Evolutionary conservation across 1,140 invertebrate genomes (phyloP).

Genomic region (Elymnias hypermnestra): DNA sequence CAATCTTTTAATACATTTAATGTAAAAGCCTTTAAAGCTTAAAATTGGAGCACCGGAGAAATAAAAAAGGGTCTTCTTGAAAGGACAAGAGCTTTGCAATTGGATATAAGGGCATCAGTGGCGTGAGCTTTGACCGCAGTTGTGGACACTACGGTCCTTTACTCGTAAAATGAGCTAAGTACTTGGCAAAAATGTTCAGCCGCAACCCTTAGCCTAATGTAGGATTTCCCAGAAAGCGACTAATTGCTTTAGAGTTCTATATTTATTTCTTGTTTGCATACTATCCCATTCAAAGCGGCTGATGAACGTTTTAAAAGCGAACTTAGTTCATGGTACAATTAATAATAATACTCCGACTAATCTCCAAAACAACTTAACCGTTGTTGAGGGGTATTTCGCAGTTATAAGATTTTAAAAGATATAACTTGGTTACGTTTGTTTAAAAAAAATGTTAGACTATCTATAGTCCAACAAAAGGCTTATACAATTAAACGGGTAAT

Average conservation of each 20-base stretch:
- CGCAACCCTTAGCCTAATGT: conserved; percentile 12
- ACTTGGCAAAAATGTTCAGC: not conserved
- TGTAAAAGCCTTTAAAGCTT: no score
- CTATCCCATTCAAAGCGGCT: not conserved
- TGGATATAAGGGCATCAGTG: not conserved
- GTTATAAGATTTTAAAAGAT: no score
- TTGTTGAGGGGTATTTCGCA: no score
- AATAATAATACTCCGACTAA: not conserved
- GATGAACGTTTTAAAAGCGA: not conserved
- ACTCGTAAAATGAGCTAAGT: not conserved
- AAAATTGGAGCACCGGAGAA: no score
- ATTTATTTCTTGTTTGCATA: not conserved
- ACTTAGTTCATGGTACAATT: not conserved
- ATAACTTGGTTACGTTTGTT: no score
- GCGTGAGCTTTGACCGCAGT: not conserved
- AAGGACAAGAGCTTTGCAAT: not conserved
- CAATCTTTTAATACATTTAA: no score
- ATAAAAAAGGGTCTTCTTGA: not conserved
- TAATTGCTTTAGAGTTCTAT: not conserved
- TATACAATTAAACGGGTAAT: no score
- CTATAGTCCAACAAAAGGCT: no score
- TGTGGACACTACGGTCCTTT: not conserved
- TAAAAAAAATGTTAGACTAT: no score
- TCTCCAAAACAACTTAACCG: no score
- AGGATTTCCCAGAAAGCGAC: not conserved